Evolutionary conservation across 2,113 vertebrate species (phyloP), one percentile per base, ranked within the genome.

Genomic region (Rhinogobius similis): DNA sequence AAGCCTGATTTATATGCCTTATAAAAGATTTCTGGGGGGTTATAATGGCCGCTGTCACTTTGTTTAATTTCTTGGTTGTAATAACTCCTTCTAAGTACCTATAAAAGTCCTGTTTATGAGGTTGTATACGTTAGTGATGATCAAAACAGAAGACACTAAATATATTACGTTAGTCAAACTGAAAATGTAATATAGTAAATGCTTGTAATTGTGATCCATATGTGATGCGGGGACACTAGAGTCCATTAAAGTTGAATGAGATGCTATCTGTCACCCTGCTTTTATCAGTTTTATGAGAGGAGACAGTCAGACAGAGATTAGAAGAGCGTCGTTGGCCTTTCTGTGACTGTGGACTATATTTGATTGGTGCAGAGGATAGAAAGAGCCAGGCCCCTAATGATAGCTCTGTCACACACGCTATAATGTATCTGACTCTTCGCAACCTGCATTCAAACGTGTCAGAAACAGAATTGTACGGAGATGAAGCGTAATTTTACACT

Each of bases 281-380:
- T 83, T 86, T 78, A 79, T 82, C 78, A 69, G 78, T 59, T 71
- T 50, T 73, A 69, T 21, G 29, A 58, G 72, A 78, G 76, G 83
- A 77, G 64, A 65, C 66, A 73, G 52, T 62, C 26, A 62, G 80
- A 87, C 83, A 82, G 62, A 38, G 67, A 65, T 70, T 80, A 76
- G 83, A 6, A 29, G 55, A 27, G 55, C 7, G 5, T 26, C 14
- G 24, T 9, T 58, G 55, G 55, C 55, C 55, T 58, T 58, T 58
- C 55, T 58, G 32, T n/a, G 9, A 23, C 53, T 26, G 10, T 38
- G 68, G 66, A 73, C 53, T 43, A 67, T 38, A 69, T 81, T 27
- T 26, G 41, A 81, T 66, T 69, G 13, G 23, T 27, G 58, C 14
- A 2, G 32, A 46, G 20, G 46, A 44, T 21, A 55, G 55, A 10